Evolutionary conservation across 2,797 vertebrate species (phyloP).

Genomic region (Enteromius anoplus): DNA sequence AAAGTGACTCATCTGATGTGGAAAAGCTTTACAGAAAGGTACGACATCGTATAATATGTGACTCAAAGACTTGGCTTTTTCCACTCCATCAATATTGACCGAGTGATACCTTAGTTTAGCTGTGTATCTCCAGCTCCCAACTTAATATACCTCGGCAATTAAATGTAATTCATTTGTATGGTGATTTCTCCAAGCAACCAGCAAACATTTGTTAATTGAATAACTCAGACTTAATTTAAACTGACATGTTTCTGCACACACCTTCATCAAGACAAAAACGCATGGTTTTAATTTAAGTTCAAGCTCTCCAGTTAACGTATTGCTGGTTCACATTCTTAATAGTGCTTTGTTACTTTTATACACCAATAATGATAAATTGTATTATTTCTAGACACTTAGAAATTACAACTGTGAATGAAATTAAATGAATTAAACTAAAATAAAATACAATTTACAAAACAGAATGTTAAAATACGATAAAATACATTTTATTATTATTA

Average conservation of each 20-base stretch:
- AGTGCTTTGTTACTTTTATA: background rate
- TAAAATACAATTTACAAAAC: background rate
- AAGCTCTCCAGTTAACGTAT: background rate
- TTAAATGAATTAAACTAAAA: background rate
- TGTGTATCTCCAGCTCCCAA: background rate
- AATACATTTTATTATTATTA: background rate
- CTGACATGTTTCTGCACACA: background rate
- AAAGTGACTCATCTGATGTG: conserved; percentile 65
- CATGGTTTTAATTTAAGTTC: background rate
- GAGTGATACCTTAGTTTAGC: background rate
- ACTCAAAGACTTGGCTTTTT: conserved; percentile 62
- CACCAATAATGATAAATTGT: background rate
- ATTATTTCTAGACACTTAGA: background rate
- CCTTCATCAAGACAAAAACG: background rate
- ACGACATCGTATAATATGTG: conserved; percentile 61
- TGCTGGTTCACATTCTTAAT: background rate
- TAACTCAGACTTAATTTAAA: background rate
- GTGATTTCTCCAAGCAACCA: background rate
- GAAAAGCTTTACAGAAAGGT: conserved; percentile 33
- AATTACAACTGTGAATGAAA: background rate
- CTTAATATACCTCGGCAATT: background rate
- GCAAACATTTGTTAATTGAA: background rate
- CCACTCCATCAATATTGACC: conserved; percentile 13
- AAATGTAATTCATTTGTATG: background rate
- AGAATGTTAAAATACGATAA: background rate